These are phyloP conservation scores for Prunella strophiata DNA, from an alignment of 2,797 vertebrate genomes.

Conservation along the genomic window DNA sequence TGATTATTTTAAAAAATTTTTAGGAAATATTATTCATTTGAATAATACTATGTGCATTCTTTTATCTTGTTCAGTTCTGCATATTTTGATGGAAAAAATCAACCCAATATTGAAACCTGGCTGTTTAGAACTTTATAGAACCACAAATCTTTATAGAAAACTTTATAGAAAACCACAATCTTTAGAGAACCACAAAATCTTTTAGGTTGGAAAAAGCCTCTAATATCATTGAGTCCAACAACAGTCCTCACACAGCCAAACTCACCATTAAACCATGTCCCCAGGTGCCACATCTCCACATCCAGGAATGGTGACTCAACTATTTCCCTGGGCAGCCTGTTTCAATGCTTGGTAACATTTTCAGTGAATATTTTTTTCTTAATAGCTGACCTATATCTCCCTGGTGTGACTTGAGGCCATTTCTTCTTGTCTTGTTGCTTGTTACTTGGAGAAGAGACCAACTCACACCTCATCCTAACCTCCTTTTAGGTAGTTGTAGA, in stretches of 20 bases:
- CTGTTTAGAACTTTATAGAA: background rate
- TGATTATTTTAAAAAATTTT: background rate
- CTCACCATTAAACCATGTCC: background rate
- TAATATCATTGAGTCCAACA: too few species aligned
- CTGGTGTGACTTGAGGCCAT: rapidly evolving
- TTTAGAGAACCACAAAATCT: too few species aligned
- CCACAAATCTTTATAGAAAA: too few species aligned
- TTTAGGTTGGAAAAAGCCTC: background rate
- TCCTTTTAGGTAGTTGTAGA: background rate
- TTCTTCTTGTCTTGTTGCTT: background rate
- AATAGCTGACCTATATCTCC: background rate
- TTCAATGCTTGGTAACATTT: background rate
- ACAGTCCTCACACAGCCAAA: background rate
- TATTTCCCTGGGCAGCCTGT: background rate
- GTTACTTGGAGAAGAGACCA: background rate
- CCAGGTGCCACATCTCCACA: background rate
- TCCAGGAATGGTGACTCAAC: background rate
- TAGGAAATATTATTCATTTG: background rate
- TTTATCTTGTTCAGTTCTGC: background rate
- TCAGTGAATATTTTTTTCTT: background rate
- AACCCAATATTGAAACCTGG: background rate
- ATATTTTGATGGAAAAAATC: background rate
- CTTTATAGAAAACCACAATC: too few species aligned
- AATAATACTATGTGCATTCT: background rate
- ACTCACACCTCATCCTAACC: background rate